Conservation (phyloP, 2,113 vertebrate species). For the Tetrao urogallus region DNA sequence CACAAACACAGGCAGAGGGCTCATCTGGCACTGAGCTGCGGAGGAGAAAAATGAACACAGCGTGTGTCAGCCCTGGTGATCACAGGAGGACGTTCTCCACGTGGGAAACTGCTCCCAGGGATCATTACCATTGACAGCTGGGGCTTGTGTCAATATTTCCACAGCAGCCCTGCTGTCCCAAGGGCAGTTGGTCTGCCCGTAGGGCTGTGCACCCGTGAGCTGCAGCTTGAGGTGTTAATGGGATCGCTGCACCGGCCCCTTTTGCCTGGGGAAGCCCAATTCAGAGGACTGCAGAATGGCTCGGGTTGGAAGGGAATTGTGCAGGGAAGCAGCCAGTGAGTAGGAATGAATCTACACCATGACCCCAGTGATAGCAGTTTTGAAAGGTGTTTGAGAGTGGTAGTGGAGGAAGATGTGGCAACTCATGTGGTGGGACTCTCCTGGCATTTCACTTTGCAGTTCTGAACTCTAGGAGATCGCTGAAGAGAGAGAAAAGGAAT, state of each 20-base stretch:
- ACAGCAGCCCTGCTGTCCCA: not conserved
- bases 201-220: not conserved
- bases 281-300: not conserved
- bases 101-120: not conserved
- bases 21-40: not conserved
- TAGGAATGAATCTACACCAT: not conserved
- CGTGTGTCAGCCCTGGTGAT: not conserved
- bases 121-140: slow-evolving; percentile 15
- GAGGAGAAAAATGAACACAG: not conserved
- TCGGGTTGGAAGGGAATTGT: not conserved
- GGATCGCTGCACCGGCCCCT: not conserved
- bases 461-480: not conserved
- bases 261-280: not conserved
- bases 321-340: too few relatives aligned
- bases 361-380: not conserved
- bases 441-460: not conserved
- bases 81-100: not conserved
- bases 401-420: not conserved
- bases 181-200: not conserved
- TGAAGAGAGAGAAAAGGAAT: not conserved
- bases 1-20: not conserved
- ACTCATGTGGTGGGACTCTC: not conserved
- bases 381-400: not conserved
- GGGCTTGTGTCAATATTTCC: not conserved
- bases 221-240: not conserved